Percentiles rank a stretch among this genome's conserved stretches.
phyloP scores from a whole-genome alignment of 2,797 vertebrate species.

The Setipinna tenuifilis region DNA sequence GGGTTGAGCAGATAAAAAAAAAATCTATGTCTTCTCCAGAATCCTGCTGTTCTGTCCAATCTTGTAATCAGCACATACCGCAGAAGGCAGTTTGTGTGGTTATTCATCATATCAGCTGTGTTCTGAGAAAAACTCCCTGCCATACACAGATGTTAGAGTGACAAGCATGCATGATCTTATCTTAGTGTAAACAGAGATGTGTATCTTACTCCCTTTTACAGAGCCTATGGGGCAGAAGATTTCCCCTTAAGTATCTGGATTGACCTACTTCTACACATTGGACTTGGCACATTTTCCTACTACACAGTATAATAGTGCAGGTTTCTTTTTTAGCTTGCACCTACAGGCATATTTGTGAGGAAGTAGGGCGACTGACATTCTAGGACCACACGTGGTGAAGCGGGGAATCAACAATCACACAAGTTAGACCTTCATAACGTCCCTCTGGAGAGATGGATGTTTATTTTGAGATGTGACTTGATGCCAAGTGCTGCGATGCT shows the following conservation, averaged over 20 bases:
- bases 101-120: not conserved
- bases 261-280: constrained; percentile 35
- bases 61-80: not conserved
- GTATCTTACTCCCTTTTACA: constrained; percentile 24
- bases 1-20: not conserved
- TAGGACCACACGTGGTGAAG: not conserved
- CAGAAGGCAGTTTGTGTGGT: not conserved
- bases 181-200: constrained; percentile 31
- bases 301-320: constrained; percentile 19
- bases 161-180: not conserved
- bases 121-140: not conserved
- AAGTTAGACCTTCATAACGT: not conserved
- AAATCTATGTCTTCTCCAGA: not conserved
- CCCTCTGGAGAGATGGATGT: not conserved
- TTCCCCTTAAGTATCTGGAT: constrained; percentile 20
- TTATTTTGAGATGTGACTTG: not conserved
- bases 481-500: too few species aligned
- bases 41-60: not conserved
- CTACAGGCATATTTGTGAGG: constrained; percentile 34
- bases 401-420: not conserved
- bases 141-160: not conserved
- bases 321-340: constrained; percentile 36
- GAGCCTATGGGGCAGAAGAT: constrained; percentile 17
- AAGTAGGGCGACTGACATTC: constrained; percentile 22
- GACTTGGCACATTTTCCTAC: constrained; percentile 3